A percentile compares a stretch with the other conserved stretches of the same genome.
These are phyloP conservation scores for Neoseiulus cucumeris DNA, from an alignment of 1,140 invertebrate species.

Conservation along the genomic window DNA sequence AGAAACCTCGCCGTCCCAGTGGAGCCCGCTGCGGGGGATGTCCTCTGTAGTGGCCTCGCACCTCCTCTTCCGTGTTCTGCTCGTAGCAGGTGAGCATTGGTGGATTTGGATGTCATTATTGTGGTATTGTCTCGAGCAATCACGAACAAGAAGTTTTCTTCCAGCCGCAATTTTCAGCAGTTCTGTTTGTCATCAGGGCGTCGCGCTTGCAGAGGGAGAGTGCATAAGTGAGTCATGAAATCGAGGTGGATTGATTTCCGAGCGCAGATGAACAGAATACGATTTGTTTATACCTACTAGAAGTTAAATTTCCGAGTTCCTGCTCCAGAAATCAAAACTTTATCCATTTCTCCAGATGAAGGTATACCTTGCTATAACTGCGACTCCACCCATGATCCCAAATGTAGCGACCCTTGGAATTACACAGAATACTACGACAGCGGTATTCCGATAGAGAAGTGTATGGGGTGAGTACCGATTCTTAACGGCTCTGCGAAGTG, in stretches of 20 bases:
- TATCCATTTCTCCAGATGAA: slow-evolving; percentile 11
- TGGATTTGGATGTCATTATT: background rate
- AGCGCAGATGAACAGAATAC: no score
- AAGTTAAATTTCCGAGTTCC: background rate
- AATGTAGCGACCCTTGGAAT: slow-evolving; percentile 79
- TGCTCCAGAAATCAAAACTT: background rate
- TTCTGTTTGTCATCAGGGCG: slow-evolving; percentile 2
- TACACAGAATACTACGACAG: slow-evolving; percentile 53
- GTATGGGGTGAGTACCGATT: slow-evolving; percentile 12
- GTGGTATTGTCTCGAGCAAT: background rate
- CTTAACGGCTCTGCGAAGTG: no score
- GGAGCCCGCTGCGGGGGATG: background rate
- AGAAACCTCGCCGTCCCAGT: background rate
- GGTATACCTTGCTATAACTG: slow-evolving; percentile 55
- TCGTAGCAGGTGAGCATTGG: background rate
- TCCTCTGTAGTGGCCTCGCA: background rate
- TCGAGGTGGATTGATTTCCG: no score
- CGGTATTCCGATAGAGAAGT: slow-evolving; percentile 8
- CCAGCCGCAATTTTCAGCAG: background rate
- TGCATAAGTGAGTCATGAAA: slow-evolving; percentile 3
- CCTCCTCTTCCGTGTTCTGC: background rate
- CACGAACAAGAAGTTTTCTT: background rate
- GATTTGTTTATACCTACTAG: background rate
- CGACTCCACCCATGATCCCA: slow-evolving; percentile 62
- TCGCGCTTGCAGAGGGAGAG: slow-evolving; percentile 1